phyloP scores from a whole-genome alignment of 2,113 vertebrate species.

The Regulus satrapa region DNA sequence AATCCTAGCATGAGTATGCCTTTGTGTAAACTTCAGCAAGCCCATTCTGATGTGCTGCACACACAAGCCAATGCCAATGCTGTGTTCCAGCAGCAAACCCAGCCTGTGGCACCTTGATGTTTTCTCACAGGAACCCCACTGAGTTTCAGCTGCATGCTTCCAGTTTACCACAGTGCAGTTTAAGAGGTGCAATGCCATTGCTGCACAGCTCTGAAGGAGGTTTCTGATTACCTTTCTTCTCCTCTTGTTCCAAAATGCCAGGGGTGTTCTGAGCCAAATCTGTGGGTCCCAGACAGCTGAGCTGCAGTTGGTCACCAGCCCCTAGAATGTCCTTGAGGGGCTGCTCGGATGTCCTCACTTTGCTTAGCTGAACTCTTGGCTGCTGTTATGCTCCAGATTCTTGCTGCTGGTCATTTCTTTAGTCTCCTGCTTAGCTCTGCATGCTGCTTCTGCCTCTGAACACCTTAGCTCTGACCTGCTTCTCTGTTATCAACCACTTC shows the following conservation, averaged over 20 bases:
- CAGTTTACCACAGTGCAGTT: not conserved
- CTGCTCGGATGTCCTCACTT: not conserved
- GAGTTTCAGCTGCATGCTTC: not conserved
- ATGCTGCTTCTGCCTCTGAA: not conserved
- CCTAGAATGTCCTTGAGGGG: not conserved
- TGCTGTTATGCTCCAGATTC: not conserved
- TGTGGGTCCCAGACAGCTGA: rapidly evolving
- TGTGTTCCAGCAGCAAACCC: not conserved
- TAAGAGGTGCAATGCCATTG: not conserved
- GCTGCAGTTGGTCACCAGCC: not conserved
- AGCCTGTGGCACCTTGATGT: rapidly evolving
- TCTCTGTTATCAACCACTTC: not conserved
- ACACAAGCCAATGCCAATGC: not conserved
- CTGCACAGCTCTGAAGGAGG: not conserved
- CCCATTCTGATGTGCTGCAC: not conserved
- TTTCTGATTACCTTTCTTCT: not conserved
- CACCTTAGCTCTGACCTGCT: not conserved
- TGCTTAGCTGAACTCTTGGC: not conserved
- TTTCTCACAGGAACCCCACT: not conserved
- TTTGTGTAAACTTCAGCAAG: not conserved
- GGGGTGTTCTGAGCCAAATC: not conserved
- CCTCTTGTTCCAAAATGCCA: not conserved
- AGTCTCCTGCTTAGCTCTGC: not conserved
- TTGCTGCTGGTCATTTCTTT: not conserved
- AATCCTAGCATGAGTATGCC: not conserved